A percentile compares a stretch with the other conserved stretches of the same genome.
These are phyloP conservation scores for Anthopleura xanthogrammica DNA, from an alignment of 92 coral and sea anemone genomes.

Conservation along the genomic window DNA sequence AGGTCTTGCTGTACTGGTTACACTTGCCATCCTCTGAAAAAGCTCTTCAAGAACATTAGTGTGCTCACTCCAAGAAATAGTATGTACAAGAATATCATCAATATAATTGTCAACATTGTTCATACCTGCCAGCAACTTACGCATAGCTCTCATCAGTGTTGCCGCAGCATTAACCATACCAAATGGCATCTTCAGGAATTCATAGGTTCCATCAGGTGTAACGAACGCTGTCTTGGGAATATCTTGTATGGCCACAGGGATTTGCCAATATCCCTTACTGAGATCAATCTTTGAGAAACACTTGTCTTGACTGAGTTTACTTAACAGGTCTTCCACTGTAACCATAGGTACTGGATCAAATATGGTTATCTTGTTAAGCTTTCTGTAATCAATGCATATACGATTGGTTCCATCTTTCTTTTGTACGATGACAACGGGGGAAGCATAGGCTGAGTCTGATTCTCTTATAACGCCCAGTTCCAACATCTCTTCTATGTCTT, in stretches of 20 bases:
- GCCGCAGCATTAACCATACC: constrained; percentile 41
- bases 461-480: not conserved
- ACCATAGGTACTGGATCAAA: not conserved
- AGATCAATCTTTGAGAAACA: constrained; percentile 43
- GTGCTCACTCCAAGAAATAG: constrained; percentile 35
- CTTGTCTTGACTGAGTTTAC: constrained; percentile 34
- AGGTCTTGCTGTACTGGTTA: constrained; percentile 41
- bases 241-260: constrained; percentile 30
- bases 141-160: constrained; percentile 43
- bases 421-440: not conserved
- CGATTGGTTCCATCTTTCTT: not conserved
- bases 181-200: constrained; percentile 49
- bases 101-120: constrained; percentile 22
- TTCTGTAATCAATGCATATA: not conserved
- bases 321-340: not conserved
- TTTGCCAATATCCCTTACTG: constrained; percentile 51
- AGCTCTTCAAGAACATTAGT: constrained; percentile 16
- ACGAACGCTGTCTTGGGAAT: constrained; percentile 39
- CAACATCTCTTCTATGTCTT: not conserved
- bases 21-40: constrained; percentile 24
- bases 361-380: not conserved
- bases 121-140: constrained; percentile 31
- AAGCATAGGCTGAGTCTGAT: not conserved
- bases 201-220: constrained; percentile 37
- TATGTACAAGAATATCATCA: constrained; percentile 40